Base-by-base conservation (phyloP, 92 coral and sea anemone species). In the Heliopora coerulea region DNA sequence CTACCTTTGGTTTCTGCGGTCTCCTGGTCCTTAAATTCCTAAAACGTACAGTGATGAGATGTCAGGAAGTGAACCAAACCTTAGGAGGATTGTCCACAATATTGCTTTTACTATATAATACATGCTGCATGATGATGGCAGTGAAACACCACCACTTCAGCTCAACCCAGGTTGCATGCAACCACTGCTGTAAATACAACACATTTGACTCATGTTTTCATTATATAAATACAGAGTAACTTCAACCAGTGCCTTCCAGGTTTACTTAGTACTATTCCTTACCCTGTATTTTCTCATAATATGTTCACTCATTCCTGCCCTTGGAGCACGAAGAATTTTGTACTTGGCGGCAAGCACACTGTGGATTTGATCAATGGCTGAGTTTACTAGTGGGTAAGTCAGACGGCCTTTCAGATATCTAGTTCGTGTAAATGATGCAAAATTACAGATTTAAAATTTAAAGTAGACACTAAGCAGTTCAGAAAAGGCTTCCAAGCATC, bases 1-100 rank as follows among this genome's bases (percentile, higher is more conserved):
- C 29, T 54, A 80, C 97, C 97, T 84, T 89, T 86, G 23, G 96
- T 91, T 39, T 89, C 96, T 42, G 83, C 83, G 6, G 85, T 75
- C 69, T 91, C 97, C 56, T 95, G 96, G 50, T 91, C 97, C 73
- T 91, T 91, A 73, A 91, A 91, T 40, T 89, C 97, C 97, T 91
- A 31, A 17, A 59, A 56, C 31, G 34, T 0, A 17, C 10, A 20
- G 34, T n/a, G 29, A 4, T 17, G 5, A 20, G 24, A 40, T 35
- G 12, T 17, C 3, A 18, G 35, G 41, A 12, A 25, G 10, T 9
- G 59, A 15, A 17, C 60, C n/a, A n/a, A n/a, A n/a, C n/a, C n/a
- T n/a, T n/a, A n/a, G n/a, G n/a, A n/a, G n/a, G n/a, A n/a, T n/a
- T n/a, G n/a, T n/a, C n/a, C n/a, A n/a, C n/a, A n/a, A n/a, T n/a